Base-by-base conservation (phyloP, 2,888 invertebrate genomes). In the Allophyes oxyacanthae region DNA sequence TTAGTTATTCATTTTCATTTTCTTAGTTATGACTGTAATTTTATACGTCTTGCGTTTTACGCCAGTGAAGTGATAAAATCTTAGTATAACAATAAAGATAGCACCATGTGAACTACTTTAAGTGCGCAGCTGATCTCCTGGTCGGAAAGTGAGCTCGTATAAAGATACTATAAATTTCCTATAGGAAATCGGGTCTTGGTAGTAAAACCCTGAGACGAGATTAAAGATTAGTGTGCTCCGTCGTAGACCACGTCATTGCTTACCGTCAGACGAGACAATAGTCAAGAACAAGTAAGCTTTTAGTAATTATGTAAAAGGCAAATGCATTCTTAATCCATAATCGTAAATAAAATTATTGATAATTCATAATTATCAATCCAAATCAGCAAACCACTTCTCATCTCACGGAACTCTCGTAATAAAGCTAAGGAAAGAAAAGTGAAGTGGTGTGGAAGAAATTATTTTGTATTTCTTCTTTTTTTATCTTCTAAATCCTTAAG, bases 1-100 rank as follows among this genome's bases (percentile, higher is more conserved):
- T 91, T 90, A 88, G 84, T 85, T 87, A 91, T 91, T 90, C 87
- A 92, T 90, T 88, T 88, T 87, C 83, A 88, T 90, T 86, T 88
- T 81, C 84, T 75, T 84, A 83, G 84, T 85, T 85, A 86, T 76
- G 75, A 72, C 78, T 75, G 78, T 85, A 85, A 89, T 87, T 86
- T 87, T 83, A 83, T 75, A 79, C 74, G 60, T 64, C 63, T 78
- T 65, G 67, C 62, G 68, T 79, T 84, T 87, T 83, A 85, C 75
- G 76, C 70, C 69, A 67, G 60, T 60, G 54, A 53, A 74, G 71
- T 76, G 69, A 81, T 85, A 81, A 84, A 84, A 82, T 82, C 83
- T 85, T 76, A 81, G 61, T 81, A 61, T 56, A 52, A 64, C 55
- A 68, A 57, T 65, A 75, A 72, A 72, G 64, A 63, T 68, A 65